Base-by-base conservation (phyloP, 1,140 invertebrate species). In the Eueides isabella region DNA sequence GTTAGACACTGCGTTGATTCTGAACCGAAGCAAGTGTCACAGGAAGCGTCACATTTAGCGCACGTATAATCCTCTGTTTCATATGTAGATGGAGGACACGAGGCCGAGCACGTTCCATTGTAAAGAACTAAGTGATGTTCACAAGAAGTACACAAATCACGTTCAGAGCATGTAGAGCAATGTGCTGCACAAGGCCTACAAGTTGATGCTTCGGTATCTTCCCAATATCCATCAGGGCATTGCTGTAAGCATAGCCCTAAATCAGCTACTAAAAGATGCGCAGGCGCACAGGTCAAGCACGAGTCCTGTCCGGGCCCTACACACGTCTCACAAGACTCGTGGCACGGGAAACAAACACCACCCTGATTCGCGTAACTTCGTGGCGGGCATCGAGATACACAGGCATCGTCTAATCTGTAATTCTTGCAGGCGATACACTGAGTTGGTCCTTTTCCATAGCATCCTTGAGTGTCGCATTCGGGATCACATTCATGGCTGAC, bases 41-140 rank as follows among this genome's bases (percentile, higher is more conserved):
- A 98, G 7, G 95, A 95, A 12, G 95, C 84, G 90, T 98, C 96
- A 88, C 97, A 98, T 7, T 95, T 94, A 14, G 95, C 94, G 88
- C 97, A 98, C 80, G 95, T 95, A 88, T 97, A 97, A 84, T 97
- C 96, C 79, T 97, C 96, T 1, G 96, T 97, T 92, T 97, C 97
- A 84, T 95, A 98, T 1, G 96, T 97, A 73, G 96, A 95, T 1
- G 95, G 79, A 2, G 97, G 97, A 94, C 98, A 98, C 1, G 96
- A 94, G 2, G 97, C 96, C 71, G 96, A 94, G 90, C 97, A 98
- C 80, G 96, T 96, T 79, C 96, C 96, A 71, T 97, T 95, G 81
- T 96, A 95, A 78, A 98, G 94, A 16, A 97, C 95, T 64, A 97
- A 93, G 83, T 97, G 97, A 91, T 97, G 96, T 77, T 97, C 97